Percentiles rank a stretch among this genome's conserved stretches.
These are phyloP conservation scores for Bos taurus DNA, from an alignment of 2,113 vertebrate species.

Conservation along the genomic window DNA sequence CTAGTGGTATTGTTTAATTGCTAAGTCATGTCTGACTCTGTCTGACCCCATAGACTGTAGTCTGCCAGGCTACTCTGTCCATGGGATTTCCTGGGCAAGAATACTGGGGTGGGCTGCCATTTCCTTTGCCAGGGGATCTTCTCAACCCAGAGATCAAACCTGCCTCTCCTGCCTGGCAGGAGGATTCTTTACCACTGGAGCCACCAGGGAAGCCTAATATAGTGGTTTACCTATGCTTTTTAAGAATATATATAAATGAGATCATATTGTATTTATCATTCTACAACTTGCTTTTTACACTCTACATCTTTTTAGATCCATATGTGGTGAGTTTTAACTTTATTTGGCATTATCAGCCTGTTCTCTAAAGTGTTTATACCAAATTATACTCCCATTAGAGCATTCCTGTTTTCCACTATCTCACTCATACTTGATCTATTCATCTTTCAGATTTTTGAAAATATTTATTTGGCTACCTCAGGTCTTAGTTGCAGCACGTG, in stretches of 20 bases:
- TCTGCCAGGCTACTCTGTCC: not conserved
- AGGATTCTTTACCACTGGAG: not conserved
- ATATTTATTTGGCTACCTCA: not conserved
- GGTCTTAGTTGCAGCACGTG: not conserved
- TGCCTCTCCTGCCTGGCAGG: not conserved
- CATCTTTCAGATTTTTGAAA: not conserved
- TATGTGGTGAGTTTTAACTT: not conserved
- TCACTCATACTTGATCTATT: not conserved
- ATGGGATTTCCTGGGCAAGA: not conserved
- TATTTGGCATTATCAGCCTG: not conserved
- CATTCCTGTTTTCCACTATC: not conserved
- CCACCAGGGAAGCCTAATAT: not conserved
- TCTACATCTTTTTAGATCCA: not conserved
- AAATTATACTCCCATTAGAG: not conserved
- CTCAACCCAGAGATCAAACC: not conserved
- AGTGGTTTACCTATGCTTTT: not conserved
- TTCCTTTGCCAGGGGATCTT: not conserved
- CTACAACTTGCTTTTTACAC: constrained; percentile 1
- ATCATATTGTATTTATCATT: not conserved
- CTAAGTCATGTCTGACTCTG: not conserved
- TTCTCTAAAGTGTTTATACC: constrained; percentile 1
- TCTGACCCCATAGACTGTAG: not conserved
- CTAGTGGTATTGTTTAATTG: not conserved
- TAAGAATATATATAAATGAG: not conserved
- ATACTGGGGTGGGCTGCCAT: not conserved